Conservation (phyloP, 2,113 vertebrate genomes). For the Percopsis transmontana region DNA sequence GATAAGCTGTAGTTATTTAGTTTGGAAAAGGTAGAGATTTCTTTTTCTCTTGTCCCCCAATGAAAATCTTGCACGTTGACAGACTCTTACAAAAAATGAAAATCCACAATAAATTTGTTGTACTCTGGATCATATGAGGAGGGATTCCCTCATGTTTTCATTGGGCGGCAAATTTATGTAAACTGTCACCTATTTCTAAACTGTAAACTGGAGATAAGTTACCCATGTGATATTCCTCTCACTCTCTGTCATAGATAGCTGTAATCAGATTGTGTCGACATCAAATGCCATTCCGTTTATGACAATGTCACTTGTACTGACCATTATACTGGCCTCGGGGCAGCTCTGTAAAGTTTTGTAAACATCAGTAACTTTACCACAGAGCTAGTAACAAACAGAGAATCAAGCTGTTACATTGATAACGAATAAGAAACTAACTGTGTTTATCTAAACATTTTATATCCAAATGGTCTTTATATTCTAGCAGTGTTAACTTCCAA, state of each 20-base stretch:
- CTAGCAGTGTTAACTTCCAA: constrained; percentile 15
- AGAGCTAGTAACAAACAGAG: constrained; percentile 5
- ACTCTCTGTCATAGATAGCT: background rate
- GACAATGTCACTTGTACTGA: background rate
- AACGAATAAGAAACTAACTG: constrained; percentile 21
- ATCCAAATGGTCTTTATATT: constrained; percentile 43
- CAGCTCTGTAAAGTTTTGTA: constrained; percentile 21
- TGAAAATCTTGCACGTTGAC: constrained; percentile 46
- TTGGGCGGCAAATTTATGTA: constrained; percentile 7
- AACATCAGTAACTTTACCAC: constrained; percentile 31
- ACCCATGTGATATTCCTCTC: background rate
- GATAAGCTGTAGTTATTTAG: constrained; percentile 28
- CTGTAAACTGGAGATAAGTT: background rate
- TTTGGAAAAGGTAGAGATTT: constrained; percentile 12
- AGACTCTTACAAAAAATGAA: constrained; percentile 18
- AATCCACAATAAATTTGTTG: background rate
- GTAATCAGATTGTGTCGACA: constrained; percentile 32
- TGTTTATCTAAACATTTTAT: constrained; percentile 58
- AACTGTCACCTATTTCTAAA: constrained; percentile 11
- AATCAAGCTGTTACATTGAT: constrained; percentile 40
- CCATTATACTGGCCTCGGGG: background rate
- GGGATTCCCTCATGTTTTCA: constrained; percentile 6
- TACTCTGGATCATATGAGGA: constrained; percentile 5
- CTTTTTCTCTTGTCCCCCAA: constrained; percentile 2
- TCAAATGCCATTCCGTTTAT: constrained; percentile 26